These are phyloP conservation scores for Serilophus lunatus DNA, from an alignment of 2,113 vertebrate species.

Conservation along the genomic window DNA sequence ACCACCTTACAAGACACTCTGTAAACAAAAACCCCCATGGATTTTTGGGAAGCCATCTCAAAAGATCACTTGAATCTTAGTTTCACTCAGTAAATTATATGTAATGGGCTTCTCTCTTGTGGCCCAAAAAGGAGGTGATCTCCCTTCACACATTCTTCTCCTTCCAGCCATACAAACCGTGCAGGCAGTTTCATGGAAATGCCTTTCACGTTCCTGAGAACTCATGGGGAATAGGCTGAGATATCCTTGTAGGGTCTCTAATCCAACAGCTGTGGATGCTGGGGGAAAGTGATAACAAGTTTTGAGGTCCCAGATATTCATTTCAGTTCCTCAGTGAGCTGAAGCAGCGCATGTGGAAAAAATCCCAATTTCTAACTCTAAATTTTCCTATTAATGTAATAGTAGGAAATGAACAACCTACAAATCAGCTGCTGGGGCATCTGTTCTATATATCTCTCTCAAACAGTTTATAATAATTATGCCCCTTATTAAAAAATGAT, in stretches of 20 bases:
- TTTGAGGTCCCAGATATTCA: neutral
- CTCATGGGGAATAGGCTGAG: neutral
- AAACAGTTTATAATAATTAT: constrained; percentile 71
- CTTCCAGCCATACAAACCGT: neutral
- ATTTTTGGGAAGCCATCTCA: neutral
- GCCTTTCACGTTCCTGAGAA: neutral
- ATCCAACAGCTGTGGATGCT: neutral
- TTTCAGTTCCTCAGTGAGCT: neutral
- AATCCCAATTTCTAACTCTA: neutral
- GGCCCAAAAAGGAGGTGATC: neutral
- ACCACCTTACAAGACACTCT: neutral
- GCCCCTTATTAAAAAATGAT: constrained; percentile 41
- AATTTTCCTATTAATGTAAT: neutral
- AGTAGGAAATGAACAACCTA: constrained; percentile 66
- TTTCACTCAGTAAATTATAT: neutral
- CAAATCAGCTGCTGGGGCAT: constrained; percentile 68
- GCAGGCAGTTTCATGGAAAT: neutral
- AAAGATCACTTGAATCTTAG: neutral
- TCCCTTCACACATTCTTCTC: neutral
- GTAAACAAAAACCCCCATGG: neutral
- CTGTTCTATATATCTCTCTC: constrained; percentile 58
- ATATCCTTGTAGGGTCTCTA: neutral
- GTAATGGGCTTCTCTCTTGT: neutral
- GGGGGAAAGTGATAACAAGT: neutral
- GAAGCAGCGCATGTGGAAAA: neutral